Evolutionary conservation across 2,113 vertebrate species (phyloP).

Genomic region (Anoura caudifer): DNA sequence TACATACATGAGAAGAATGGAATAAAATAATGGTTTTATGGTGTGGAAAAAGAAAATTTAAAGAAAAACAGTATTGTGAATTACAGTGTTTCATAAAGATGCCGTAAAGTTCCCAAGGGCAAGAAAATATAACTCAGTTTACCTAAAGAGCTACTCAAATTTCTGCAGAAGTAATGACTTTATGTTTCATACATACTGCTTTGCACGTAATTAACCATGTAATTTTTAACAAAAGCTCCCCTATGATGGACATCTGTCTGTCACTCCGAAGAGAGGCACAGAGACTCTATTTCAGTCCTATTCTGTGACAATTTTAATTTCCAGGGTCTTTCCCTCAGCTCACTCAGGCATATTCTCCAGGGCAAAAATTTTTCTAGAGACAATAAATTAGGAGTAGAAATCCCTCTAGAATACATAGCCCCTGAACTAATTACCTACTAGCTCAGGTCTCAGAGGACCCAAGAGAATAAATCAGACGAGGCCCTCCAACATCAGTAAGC

Average conservation of each 20-base stretch:
- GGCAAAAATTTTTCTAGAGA: background rate
- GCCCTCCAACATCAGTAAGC: background rate
- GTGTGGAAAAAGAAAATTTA: background rate
- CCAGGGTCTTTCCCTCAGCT: background rate
- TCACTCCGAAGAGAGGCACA: background rate
- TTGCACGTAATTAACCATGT: background rate
- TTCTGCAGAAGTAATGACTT: background rate
- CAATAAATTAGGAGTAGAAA: background rate
- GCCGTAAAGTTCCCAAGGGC: background rate
- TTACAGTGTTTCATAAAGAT: background rate
- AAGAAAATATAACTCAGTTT: background rate
- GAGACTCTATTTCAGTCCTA: background rate
- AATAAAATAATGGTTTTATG: no score
- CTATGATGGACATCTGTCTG: background rate
- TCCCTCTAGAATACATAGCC: background rate
- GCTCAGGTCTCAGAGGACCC: background rate
- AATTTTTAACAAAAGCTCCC: background rate
- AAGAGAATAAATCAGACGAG: background rate
- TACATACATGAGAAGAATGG: no score
- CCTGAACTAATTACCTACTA: background rate
- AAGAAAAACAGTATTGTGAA: background rate
- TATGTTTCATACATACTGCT: background rate
- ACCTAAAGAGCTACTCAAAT: background rate
- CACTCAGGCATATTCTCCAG: background rate
- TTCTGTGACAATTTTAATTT: background rate